Evolutionary conservation across 2,888 invertebrate species (phyloP).

Genomic region (Galeruca laticollis): DNA sequence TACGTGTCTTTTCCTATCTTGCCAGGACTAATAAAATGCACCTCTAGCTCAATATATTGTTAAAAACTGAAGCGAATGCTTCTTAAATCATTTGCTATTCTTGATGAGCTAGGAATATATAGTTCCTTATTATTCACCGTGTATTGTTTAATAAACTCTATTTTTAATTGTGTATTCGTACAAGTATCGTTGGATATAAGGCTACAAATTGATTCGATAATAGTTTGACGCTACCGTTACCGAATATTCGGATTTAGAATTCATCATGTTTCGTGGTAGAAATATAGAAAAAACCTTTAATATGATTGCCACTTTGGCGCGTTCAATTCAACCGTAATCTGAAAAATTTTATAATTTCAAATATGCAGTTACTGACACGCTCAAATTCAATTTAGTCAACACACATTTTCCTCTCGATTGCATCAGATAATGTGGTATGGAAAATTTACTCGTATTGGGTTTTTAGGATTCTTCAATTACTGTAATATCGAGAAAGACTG

Average conservation of each 20-base stretch:
- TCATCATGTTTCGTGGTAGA: not conserved
- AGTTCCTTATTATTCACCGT: too few species aligned
- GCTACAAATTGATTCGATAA: too few species aligned
- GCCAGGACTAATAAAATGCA: too few species aligned
- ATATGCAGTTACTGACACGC: slow-evolving; percentile 25
- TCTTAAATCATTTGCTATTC: too few species aligned
- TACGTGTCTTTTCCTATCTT: too few species aligned
- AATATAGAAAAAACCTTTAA: not conserved
- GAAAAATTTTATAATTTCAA: slow-evolving; percentile 25
- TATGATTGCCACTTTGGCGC: slow-evolving; percentile 12
- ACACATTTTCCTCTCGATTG: slow-evolving; percentile 24
- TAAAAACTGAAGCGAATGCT: too few species aligned
- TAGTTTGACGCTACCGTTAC: not conserved
- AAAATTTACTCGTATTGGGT: not conserved
- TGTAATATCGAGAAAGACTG: not conserved
- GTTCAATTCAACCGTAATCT: slow-evolving; percentile 26
- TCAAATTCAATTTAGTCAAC: slow-evolving; percentile 17
- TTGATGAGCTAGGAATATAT: too few species aligned
- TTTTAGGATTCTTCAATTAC: not conserved
- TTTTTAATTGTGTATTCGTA: too few species aligned
- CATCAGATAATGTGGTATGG: slow-evolving; percentile 19
- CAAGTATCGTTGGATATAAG: too few species aligned
- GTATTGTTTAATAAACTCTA: too few species aligned
- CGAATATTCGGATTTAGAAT: not conserved
- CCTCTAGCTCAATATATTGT: too few species aligned